Percentiles rank a stretch among this genome's conserved stretches.
Evolutionary conservation across 2,888 invertebrate species (phyloP).

Genomic region (Timema cristinae): DNA sequence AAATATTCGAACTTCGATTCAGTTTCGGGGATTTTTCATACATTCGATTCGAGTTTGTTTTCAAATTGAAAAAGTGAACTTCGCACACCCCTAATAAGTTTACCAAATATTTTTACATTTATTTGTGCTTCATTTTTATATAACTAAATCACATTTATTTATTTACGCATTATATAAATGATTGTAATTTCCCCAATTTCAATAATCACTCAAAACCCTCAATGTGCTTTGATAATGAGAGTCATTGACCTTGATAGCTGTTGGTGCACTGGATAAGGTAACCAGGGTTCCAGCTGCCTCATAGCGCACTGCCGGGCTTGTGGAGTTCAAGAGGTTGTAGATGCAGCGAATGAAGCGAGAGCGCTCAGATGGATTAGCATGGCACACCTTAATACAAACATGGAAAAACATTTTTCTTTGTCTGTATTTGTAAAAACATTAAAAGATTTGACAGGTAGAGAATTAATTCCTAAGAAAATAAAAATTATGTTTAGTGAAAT

Average conservation of each 20-base stretch:
- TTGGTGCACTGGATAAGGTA: slow-evolving; percentile 95
- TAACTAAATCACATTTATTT: too few relatives aligned
- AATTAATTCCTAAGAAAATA: background rate
- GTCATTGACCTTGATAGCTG: slow-evolving; percentile 76
- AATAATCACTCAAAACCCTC: too few relatives aligned
- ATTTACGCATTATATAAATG: too few relatives aligned
- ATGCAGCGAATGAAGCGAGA: slow-evolving; percentile 98
- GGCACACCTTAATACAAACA: slow-evolving; percentile 68
- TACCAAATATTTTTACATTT: too few relatives aligned
- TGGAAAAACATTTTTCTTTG: slow-evolving; percentile 10
- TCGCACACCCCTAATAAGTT: too few relatives aligned
- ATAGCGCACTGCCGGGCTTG: slow-evolving; percentile 94
- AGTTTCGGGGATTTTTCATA: too few relatives aligned
- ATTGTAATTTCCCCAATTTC: too few relatives aligned
- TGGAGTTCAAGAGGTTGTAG: slow-evolving; percentile 93
- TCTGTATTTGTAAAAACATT: background rate
- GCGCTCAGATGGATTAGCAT: slow-evolving; percentile 92
- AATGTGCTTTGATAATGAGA: background rate
- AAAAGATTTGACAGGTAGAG: background rate
- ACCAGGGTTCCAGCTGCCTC: slow-evolving; percentile 98
- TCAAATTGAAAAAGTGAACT: too few relatives aligned
- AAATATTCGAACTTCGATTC: too few relatives aligned
- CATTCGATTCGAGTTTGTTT: too few relatives aligned
- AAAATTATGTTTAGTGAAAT: too few relatives aligned
- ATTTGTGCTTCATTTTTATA: too few relatives aligned